Percentiles rank a stretch among this genome's conserved stretches.
Conservation (phyloP, 35 echinoderm and acorn worm species). For the Lytechinus variegatus region DNA sequence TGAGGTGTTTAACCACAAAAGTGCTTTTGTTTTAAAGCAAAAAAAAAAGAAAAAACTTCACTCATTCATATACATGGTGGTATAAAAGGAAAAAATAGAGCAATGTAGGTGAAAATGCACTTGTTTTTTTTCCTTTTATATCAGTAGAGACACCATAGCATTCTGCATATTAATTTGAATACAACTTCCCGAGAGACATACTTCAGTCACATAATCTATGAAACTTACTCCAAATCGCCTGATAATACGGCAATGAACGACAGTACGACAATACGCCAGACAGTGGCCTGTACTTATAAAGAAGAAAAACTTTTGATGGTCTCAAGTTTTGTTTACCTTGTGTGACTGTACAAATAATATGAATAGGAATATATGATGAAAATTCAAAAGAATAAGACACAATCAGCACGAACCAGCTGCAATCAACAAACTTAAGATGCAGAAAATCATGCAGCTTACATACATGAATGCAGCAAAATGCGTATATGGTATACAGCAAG, state of each 20-base stretch:
- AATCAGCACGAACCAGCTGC: background rate
- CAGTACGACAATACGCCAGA: too few relatives aligned
- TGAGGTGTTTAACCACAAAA: background rate
- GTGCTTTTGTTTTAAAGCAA: background rate
- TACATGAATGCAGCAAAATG: background rate
- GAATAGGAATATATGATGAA: background rate
- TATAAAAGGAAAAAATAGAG: background rate
- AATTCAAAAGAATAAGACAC: background rate
- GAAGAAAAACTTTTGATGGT: too few relatives aligned
- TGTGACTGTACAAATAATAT: too few relatives aligned
- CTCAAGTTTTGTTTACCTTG: too few relatives aligned
- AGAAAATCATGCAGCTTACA: background rate
- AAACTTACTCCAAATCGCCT: too few relatives aligned
- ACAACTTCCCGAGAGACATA: background rate
- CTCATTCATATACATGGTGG: background rate
- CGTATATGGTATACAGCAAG: background rate
- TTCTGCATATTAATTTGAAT: background rate
- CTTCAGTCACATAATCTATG: too few relatives aligned
- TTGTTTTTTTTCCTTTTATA: background rate
- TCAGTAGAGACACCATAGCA: background rate
- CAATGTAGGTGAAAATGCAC: background rate
- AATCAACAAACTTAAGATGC: background rate
- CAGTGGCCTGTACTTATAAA: too few relatives aligned
- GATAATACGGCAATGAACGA: too few relatives aligned
- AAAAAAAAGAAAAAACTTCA: background rate